A percentile compares a stretch with the other conserved stretches of the same genome.
Conservation (phyloP, 2,797 vertebrate species). For the Ctenopoma multispine region DNA sequence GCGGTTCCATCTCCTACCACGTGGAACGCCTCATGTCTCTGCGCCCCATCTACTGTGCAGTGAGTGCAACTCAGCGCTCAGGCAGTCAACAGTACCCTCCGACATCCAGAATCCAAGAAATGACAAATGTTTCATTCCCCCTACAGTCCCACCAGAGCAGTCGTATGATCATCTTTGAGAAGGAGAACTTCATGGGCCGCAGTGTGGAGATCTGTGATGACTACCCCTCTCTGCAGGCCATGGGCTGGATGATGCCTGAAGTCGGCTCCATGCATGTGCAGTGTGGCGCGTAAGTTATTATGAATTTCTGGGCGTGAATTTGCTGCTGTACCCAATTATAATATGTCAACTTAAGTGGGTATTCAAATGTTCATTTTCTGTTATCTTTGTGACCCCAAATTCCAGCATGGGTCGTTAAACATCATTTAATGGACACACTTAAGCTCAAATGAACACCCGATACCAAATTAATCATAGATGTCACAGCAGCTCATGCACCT, state of each 20-base stretch:
- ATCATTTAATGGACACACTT: background rate
- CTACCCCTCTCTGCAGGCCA: slow-evolving; percentile 88
- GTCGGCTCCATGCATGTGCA: slow-evolving; percentile 90
- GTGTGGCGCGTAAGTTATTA: slow-evolving; percentile 85
- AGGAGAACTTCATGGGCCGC: slow-evolving; percentile 87
- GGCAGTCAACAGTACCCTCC: fast-evolving
- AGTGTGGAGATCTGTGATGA: slow-evolving; percentile 85
- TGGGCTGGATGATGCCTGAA: slow-evolving; percentile 86
- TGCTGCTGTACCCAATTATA: too few relatives aligned
- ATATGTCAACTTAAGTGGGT: too few relatives aligned
- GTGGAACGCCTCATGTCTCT: slow-evolving; percentile 86
- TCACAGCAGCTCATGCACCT: background rate
- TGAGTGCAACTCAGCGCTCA: slow-evolving; percentile 64
- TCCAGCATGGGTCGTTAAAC: background rate
- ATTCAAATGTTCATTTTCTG: too few relatives aligned
- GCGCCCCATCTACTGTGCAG: slow-evolving; percentile 86
- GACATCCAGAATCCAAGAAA: background rate
- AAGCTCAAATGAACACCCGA: too few relatives aligned
- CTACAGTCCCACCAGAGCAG: slow-evolving; percentile 83
- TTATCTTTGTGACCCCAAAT: too few relatives aligned
- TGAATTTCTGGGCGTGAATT: background rate
- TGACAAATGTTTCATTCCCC: background rate
- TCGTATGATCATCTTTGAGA: slow-evolving; percentile 83
- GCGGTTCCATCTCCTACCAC: slow-evolving; percentile 84
- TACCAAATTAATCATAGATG: too few relatives aligned